phyloP scores from a whole-genome alignment of 2,797 vertebrate species.

The Hephaestus fuliginosus region DNA sequence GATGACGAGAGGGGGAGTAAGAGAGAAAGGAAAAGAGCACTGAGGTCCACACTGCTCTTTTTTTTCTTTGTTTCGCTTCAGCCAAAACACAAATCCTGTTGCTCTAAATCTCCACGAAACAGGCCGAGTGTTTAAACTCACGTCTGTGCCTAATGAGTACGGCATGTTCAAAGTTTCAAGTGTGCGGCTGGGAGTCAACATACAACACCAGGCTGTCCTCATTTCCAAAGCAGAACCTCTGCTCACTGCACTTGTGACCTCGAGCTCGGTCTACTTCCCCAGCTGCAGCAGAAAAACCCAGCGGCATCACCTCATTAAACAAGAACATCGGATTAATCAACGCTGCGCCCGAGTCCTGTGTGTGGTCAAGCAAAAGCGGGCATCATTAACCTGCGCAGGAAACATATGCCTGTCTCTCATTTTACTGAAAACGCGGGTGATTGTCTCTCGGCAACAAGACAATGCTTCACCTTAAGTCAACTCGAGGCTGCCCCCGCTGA shows the following conservation, averaged over 20 bases:
- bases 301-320: slow-evolving; percentile 64
- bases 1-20: slow-evolving; percentile 46
- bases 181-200: slow-evolving; percentile 27
- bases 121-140: slow-evolving; percentile 7
- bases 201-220: slow-evolving; percentile 45
- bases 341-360: slow-evolving; percentile 3
- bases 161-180: slow-evolving; percentile 16
- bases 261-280: slow-evolving; percentile 44
- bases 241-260: slow-evolving; percentile 55
- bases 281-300: slow-evolving; percentile 60
- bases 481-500: slow-evolving; percentile 8
- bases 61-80: slow-evolving; percentile 8
- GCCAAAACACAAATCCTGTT: slow-evolving; percentile 36
- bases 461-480: slow-evolving; percentile 36
- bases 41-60: slow-evolving; percentile 41
- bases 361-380: slow-evolving; percentile 37
- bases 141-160: slow-evolving; percentile 18
- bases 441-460: slow-evolving; percentile 38
- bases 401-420: neutral
- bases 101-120: slow-evolving; percentile 20
- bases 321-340: slow-evolving; percentile 60
- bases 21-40: slow-evolving; percentile 35
- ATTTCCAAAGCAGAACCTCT: slow-evolving; percentile 40
- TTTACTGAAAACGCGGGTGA: slow-evolving; percentile 14
- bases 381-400: slow-evolving; percentile 40